Base-by-base conservation (phyloP, 2,888 invertebrate genomes). In the Sarcophaga variegata region DNA sequence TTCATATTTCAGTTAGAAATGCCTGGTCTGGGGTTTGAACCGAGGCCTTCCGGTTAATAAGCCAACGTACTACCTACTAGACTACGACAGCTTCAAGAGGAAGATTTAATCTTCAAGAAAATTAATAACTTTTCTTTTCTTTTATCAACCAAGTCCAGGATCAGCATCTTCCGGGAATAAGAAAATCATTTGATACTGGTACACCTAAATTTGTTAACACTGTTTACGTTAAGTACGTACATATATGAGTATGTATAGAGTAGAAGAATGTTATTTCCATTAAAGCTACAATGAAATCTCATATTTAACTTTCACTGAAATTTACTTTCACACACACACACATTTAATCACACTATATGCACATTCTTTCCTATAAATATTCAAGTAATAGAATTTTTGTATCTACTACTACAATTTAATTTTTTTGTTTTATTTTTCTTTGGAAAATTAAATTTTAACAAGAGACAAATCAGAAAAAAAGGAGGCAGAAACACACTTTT, bases 391-490 rank as follows among this genome's bases (percentile, higher is more conserved):
- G 59, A 71, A 77, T 69, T 85, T 37, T 37, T 76, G 25, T 66
- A 66, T n/a, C 37, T 37, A 2, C 75, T 71, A 71, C 67, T 79
- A 71, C 64, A 81, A 71, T 74, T 81, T 75, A 66, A 25, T 81
- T 69, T 79, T 37, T 37, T 37, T 37, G 1, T 2, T 37, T 10
- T 37, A 6, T 27, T 37, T 37, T 37, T 37, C 8, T 37, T 64
- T 71, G 62, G 71, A 76, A 80, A 87, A 87, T 87, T 81, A 67
- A 87, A 84, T 87, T 84, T 80, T 76, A 83, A 79, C 71, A 71
- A 54, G 62, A 37, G 62, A 49, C 27, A 71, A 77, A 83, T 69
- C 47, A 67, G 75, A 17, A 47, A 54, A 54, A 45, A 66, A 66
- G 10, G 12, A n/a, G 8, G 37, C 12, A 37, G 69, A 62, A 62